These are phyloP conservation scores for Augiades crinisus DNA, from an alignment of 2,888 invertebrate species.

Conservation along the genomic window DNA sequence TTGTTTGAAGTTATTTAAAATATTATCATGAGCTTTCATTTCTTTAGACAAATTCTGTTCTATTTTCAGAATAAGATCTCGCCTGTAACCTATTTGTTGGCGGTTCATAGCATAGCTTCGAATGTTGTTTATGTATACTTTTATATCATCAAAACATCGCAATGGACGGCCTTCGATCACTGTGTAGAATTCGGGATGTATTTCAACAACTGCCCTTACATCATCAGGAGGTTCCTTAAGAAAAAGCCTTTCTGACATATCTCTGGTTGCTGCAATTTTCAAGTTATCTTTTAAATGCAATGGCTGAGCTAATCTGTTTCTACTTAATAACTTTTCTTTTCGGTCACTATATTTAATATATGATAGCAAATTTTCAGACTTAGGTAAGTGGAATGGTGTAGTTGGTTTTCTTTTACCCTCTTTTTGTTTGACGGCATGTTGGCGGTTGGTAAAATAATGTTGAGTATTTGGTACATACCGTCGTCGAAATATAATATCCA, in stretches of 20 bases:
- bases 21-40: conserved; percentile 49
- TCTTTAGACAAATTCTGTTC: conserved; percentile 59
- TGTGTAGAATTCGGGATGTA: conserved; percentile 84
- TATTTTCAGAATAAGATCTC: conserved; percentile 65
- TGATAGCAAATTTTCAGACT: conserved; percentile 65
- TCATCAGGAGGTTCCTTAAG: conserved; percentile 79
- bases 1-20: conserved; percentile 54
- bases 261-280: conserved; percentile 66
- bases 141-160: conserved; percentile 79
- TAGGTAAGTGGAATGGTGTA: conserved; percentile 61
- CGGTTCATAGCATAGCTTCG: conserved; percentile 73
- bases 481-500: conserved; percentile 71
- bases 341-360: conserved; percentile 73
- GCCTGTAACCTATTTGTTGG: conserved; percentile 72
- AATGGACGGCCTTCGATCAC: conserved; percentile 83
- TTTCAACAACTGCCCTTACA: conserved; percentile 82
- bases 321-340: conserved; percentile 54
- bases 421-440: conserved; percentile 49
- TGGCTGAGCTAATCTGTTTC: conserved; percentile 52
- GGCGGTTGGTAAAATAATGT: conserved; percentile 68
- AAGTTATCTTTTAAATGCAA: conserved; percentile 65
- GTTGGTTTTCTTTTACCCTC: conserved; percentile 41
- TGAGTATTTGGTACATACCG: conserved; percentile 71
- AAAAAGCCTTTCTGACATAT: conserved; percentile 80
- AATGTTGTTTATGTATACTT: conserved; percentile 80